Conservation (phyloP, 2,113 vertebrate genomes). For the Stictonetta naevosa region DNA sequence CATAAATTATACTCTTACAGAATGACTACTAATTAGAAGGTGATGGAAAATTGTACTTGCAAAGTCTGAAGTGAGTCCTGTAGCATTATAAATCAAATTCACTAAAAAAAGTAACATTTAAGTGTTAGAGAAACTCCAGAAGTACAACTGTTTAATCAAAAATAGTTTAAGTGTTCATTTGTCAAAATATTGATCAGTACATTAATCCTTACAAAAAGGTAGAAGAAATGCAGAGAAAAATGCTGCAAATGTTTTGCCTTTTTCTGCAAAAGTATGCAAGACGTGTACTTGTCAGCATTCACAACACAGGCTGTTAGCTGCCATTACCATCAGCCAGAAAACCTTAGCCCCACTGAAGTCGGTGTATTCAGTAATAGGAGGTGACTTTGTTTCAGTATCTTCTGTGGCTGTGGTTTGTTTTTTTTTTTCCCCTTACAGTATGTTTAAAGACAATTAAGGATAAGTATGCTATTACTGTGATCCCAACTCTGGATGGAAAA, state of each 20-base stretch:
- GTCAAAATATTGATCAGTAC: slow-evolving; percentile 14
- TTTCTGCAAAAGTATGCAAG: not conserved
- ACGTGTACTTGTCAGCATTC: not conserved
- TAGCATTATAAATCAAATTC: not conserved
- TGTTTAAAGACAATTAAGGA: not conserved
- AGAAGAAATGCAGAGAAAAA: not conserved
- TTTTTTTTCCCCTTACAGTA: not conserved
- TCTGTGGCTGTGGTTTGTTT: not conserved
- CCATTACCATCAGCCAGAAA: not conserved
- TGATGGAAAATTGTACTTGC: slow-evolving; percentile 11
- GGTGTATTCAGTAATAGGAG: not conserved
- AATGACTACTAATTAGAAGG: slow-evolving; percentile 35
- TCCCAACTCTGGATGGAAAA: not conserved
- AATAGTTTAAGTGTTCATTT: not conserved
- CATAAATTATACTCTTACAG: slow-evolving; percentile 2
- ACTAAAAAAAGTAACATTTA: not conserved
- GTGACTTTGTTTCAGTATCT: not conserved
- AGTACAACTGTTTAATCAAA: not conserved
- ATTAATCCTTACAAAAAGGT: not conserved
- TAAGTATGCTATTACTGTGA: not conserved
- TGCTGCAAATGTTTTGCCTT: not conserved
- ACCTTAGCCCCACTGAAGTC: not conserved
- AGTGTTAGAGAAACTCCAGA: not conserved
- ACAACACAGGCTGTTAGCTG: no score
- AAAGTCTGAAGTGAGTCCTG: not conserved